Percentiles rank a stretch among this genome's conserved stretches.
These are phyloP conservation scores for Apolygus lucorum DNA, from an alignment of 1,140 invertebrate species.

Conservation along the genomic window DNA sequence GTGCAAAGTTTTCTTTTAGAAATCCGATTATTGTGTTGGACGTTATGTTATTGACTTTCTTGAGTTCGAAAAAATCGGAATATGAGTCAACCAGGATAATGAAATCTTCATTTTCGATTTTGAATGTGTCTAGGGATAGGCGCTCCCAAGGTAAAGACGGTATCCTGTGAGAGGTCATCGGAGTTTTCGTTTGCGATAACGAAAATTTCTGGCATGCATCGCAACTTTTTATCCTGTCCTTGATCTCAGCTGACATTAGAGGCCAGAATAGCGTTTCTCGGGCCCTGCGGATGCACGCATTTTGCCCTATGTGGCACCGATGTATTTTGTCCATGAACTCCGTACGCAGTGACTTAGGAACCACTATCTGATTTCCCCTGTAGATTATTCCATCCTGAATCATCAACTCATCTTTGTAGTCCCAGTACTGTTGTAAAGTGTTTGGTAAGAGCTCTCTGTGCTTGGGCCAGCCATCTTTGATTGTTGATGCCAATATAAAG, in stretches of 20 bases:
- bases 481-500: too few relatives aligned
- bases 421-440: too few relatives aligned
- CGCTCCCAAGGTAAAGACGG: too few relatives aligned
- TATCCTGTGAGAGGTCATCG: neutral
- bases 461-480: neutral
- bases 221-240: neutral
- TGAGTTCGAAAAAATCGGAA: neutral
- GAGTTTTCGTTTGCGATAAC: neutral
- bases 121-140: too few relatives aligned
- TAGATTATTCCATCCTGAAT: constrained; percentile 36
- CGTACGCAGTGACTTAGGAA: constrained; percentile 34
- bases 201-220: neutral
- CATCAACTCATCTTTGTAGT: constrained; percentile 30
- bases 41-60: neutral
- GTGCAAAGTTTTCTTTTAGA: constrained; percentile 37
- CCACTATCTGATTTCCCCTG: constrained; percentile 34
- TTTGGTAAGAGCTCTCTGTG: constrained; percentile 12
- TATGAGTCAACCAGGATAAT: too few relatives aligned
- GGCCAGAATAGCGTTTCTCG: constrained; percentile 36
- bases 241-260: constrained; percentile 28
- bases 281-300: constrained; percentile 23
- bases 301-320: constrained; percentile 35
- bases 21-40: too few relatives aligned
- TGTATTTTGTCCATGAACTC: constrained; percentile 37
- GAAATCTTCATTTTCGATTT: too few relatives aligned